These are phyloP conservation scores for Eurytoma californica DNA, from an alignment of 2,888 invertebrate species.

Conservation along the genomic window DNA sequence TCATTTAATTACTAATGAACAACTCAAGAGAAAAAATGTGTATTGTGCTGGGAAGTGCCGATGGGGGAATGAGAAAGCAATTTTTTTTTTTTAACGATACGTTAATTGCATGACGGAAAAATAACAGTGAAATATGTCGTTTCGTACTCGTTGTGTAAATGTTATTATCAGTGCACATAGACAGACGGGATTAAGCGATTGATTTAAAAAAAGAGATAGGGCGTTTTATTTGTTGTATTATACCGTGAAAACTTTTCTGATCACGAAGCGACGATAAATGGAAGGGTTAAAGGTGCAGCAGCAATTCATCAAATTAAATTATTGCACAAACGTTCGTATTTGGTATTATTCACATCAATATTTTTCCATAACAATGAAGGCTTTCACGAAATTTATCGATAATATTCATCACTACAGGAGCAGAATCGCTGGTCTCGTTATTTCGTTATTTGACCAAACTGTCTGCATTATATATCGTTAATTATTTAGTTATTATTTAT, in stretches of 20 bases:
- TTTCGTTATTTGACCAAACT: not conserved
- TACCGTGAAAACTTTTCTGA: not conserved
- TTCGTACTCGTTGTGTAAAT: too few relatives aligned
- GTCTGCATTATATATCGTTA: not conserved
- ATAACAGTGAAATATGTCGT: too few relatives aligned
- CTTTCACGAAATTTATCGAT: slow-evolving; percentile 16
- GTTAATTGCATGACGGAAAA: too few relatives aligned
- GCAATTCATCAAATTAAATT: slow-evolving; percentile 35
- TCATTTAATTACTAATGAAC: slow-evolving; percentile 67
- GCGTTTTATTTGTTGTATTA: not conserved
- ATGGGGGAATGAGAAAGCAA: too few relatives aligned
- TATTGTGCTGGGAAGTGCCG: not conserved
- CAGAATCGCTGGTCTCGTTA: not conserved
- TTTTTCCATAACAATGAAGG: slow-evolving; percentile 1
- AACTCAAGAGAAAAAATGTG: slow-evolving; percentile 57
- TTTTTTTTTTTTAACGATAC: not conserved
- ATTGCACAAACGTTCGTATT: slow-evolving; percentile 12
- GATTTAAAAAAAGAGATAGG: not conserved
- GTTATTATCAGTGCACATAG: too few relatives aligned
- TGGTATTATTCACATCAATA: not conserved
- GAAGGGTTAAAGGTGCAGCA: not conserved
- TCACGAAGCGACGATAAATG: slow-evolving; percentile 13
- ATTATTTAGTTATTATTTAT: too few relatives aligned
- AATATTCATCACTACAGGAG: not conserved
- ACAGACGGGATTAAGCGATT: not conserved